Conservation (phyloP, 2,888 invertebrate species). For the Chrysodeixis includens region DNA sequence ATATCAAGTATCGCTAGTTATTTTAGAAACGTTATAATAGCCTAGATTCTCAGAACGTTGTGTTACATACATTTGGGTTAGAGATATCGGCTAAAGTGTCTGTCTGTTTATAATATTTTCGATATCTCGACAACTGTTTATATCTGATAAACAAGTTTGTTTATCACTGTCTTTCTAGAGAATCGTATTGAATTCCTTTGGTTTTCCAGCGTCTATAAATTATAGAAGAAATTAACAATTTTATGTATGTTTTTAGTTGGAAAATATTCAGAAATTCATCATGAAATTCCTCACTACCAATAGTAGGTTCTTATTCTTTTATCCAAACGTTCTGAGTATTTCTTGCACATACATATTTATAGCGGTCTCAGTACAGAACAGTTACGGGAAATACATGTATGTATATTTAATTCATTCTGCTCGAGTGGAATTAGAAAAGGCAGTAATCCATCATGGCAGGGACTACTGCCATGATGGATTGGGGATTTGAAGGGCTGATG, state of each 20-base stretch:
- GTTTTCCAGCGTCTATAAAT: not conserved
- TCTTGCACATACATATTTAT: not conserved
- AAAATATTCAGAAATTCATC: not conserved
- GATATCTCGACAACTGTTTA: conserved; percentile 27
- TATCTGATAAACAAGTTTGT: conserved; percentile 22
- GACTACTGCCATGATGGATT: too few relatives aligned
- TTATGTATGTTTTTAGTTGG: not conserved
- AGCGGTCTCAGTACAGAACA: not conserved
- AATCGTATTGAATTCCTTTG: not conserved
- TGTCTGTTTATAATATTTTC: conserved; percentile 49
- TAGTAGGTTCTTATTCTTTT: not conserved
- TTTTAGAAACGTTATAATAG: conserved; percentile 51
- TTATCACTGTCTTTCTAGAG: conserved; percentile 9
- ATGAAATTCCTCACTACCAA: not conserved
- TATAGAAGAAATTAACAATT: not conserved
- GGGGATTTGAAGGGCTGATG: not conserved
- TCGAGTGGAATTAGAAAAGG: conserved; percentile 1
- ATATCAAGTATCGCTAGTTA: conserved; percentile 34
- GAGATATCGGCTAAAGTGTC: conserved; percentile 23
- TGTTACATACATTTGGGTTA: conserved; percentile 47
- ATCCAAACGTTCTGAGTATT: not conserved
- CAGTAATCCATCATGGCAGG: not conserved
- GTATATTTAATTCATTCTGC: conserved; percentile 4
- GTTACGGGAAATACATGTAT: not conserved
- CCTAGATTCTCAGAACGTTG: conserved; percentile 47